Evolutionary conservation across 2,797 vertebrate genomes (phyloP).

Genomic region (Pseudochirops cupreus): DNA sequence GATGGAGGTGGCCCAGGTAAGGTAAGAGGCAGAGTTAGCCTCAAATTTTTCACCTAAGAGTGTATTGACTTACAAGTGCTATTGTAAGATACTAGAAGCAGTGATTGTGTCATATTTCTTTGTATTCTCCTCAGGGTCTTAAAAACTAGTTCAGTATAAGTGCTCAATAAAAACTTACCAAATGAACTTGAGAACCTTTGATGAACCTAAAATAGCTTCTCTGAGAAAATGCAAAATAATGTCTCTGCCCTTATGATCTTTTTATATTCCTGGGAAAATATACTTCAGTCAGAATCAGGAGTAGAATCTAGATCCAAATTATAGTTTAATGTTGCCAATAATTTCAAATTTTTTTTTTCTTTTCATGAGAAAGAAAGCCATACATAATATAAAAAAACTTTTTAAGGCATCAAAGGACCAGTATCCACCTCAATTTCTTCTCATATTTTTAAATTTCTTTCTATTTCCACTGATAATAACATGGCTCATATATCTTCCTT

Average conservation of each 20-base stretch:
- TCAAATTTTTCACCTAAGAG: rapidly evolving
- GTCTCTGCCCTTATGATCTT: not conserved
- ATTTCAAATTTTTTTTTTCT: not conserved
- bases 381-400: not conserved
- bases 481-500: not conserved
- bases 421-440: not conserved
- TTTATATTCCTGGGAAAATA: not conserved
- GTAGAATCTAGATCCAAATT: not conserved
- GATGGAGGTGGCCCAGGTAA: conserved; percentile 9
- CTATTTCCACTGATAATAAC: not conserved
- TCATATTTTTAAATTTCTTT: not conserved
- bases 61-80: not conserved
- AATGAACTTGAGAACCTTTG: not conserved
- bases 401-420: not conserved
- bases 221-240: not conserved
- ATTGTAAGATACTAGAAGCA: no score
- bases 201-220: not conserved
- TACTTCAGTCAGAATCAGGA: not conserved
- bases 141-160: not conserved
- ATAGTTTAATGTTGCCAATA: not conserved
- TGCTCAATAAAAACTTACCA: not conserved
- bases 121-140: not conserved
- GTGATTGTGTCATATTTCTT: not conserved
- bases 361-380: not conserved
- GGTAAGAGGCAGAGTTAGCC: not conserved